Base-by-base conservation (phyloP, 2,797 vertebrate species). In the Acrossocheilus wenchowensis region DNA sequence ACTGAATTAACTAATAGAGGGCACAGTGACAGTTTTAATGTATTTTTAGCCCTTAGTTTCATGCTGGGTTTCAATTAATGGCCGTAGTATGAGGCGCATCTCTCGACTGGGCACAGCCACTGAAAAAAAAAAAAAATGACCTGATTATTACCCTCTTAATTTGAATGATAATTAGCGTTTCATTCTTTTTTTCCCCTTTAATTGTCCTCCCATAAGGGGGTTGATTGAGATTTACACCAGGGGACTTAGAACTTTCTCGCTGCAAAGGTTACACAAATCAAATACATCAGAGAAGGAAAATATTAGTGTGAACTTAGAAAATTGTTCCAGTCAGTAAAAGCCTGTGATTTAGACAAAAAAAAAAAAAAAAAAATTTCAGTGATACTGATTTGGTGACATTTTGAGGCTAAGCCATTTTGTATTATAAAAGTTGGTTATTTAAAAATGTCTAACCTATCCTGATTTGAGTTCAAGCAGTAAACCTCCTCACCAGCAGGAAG, bases 61-160 rank as follows among this genome's bases (percentile, higher is more conserved):
- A 87, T 84, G 68, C 82, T 92, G 92, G 39, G 92, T 90, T 92
- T 94, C 92, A 92, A 93, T 95, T 95, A 94, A 95, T 94, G 94
- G 93, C 93, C 94, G 81, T 85, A 86, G 87, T 81, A 85, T 90
- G 92, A 94, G 94, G 87, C 74, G 85, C 78, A 52, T 84, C 88
- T 91, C 89, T 92, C 90, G 90, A 92, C 88, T 82, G 91, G 94
- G 88, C 86, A 85, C 89, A 92, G 94, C 90, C 90, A 91, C 8
- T 6, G 91, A 86, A 87, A 82, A 54, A 54, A 64, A 3, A 5
- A 1, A 14, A 81, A 64, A 86, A 81, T 81, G 87, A 90, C 86
- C 94, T 95, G 92, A 95, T 95, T 95, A 94, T 95, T 95, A 94
- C 93, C 91, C 89, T 90, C 91, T 91, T 94, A 94, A 96, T 96